Evolutionary conservation across 2,888 invertebrate genomes (phyloP).

Genomic region (Plebejus anna): DNA sequence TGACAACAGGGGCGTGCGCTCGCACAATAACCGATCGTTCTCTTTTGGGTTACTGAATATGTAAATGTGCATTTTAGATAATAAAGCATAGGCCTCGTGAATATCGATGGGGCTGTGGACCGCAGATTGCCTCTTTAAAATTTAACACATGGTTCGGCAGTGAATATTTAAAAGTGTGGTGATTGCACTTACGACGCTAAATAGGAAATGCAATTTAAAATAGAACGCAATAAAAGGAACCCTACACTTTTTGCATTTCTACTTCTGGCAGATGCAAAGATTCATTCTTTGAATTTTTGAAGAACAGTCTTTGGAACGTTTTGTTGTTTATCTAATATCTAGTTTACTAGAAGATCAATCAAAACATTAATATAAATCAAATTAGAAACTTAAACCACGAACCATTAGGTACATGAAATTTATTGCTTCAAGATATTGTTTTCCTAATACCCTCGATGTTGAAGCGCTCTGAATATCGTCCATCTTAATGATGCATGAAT

Average conservation of each 20-base stretch:
- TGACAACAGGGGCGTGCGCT: constrained; percentile 66
- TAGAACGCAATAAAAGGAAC: neutral
- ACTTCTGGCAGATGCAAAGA: neutral
- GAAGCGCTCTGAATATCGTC: constrained; percentile 11
- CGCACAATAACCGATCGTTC: constrained; percentile 66
- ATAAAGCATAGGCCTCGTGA: constrained; percentile 26
- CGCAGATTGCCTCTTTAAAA: constrained; percentile 27
- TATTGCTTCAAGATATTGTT: constrained; percentile 22
- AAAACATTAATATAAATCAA: constrained; percentile 15
- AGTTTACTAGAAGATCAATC: constrained; percentile 9
- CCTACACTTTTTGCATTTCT: neutral
- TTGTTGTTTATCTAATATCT: neutral
- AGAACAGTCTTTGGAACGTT: neutral
- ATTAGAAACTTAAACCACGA: constrained; percentile 16
- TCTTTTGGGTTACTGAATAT: constrained; percentile 41
- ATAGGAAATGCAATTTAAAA: neutral
- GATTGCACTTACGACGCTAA: constrained; percentile 1
- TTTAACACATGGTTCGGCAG: constrained; percentile 15
- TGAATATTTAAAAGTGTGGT: constrained; percentile 12
- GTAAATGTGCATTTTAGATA: constrained; percentile 36
- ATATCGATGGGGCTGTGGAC: constrained; percentile 23
- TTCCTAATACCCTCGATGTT: constrained; percentile 7
- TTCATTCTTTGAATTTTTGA: neutral
- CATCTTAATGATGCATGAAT: constrained; percentile 22
- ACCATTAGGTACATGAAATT: constrained; percentile 25